phyloP scores from a whole-genome alignment of 2,797 vertebrate genomes.

The Myotis vivesi region DNA sequence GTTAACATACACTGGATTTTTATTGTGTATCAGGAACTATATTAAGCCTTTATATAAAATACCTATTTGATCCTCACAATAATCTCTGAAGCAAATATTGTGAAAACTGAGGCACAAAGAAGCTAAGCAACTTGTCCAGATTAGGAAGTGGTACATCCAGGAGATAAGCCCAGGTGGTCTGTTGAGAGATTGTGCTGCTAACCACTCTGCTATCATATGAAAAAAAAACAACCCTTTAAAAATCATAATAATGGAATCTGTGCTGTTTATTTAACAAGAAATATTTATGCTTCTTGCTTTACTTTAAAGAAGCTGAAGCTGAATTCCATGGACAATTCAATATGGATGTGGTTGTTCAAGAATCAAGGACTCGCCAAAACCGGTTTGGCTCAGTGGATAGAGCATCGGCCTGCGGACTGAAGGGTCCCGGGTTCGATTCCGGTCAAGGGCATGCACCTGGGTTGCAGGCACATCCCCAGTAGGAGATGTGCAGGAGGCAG shows the following conservation, averaged over 20 bases:
- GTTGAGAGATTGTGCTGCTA: background rate
- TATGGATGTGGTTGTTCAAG: background rate
- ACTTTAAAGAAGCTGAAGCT: slow-evolving; percentile 17
- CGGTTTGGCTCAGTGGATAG: too few species aligned
- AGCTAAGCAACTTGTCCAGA: background rate
- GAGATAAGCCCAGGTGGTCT: background rate
- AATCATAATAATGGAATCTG: background rate
- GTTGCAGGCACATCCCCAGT: too few species aligned
- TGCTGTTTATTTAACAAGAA: background rate
- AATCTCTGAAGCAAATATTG: background rate
- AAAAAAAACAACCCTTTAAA: slow-evolving; percentile 19
- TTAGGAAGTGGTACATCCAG: background rate
- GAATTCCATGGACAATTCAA: slow-evolving; percentile 2
- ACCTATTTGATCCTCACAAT: background rate
- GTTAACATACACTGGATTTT: background rate
- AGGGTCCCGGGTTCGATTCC: too few species aligned
- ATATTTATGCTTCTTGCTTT: background rate
- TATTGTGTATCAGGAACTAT: background rate
- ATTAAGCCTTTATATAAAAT: background rate
- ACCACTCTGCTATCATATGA: background rate
- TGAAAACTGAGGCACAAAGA: background rate
- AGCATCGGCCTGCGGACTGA: too few species aligned
- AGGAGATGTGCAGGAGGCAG: too few species aligned
- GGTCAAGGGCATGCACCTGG: too few species aligned
- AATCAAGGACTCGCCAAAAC: slow-evolving; percentile 2